A percentile compares a stretch with the other conserved stretches of the same genome.
phyloP scores from a whole-genome alignment of 2,113 vertebrate genomes.

The Pongo abelii region DNA sequence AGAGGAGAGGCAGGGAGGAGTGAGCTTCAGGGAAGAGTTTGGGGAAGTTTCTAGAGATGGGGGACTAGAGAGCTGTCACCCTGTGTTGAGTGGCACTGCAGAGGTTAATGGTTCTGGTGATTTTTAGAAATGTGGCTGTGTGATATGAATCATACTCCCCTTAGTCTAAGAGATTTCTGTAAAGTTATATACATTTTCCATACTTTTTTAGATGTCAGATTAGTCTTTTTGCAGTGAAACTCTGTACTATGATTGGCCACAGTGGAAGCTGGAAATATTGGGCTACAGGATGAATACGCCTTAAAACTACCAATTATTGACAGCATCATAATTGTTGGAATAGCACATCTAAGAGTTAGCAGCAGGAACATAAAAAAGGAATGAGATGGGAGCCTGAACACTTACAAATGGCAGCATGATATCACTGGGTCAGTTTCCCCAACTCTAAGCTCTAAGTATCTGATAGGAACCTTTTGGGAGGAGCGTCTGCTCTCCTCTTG shows the following conservation, averaged over 20 bases:
- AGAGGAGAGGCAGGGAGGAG: neutral
- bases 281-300: neutral
- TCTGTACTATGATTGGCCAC: neutral
- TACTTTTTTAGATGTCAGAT: neutral
- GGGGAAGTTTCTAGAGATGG: neutral
- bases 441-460: neutral
- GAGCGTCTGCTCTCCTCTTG: neutral
- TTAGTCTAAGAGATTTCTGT: neutral
- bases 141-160: conserved; percentile 1
- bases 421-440: neutral
- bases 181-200: neutral
- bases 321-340: neutral
- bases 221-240: neutral
- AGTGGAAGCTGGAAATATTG: neutral
- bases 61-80: neutral
- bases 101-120: neutral
- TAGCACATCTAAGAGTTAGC: neutral
- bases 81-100: neutral
- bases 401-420: neutral
- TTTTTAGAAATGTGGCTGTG: conserved; percentile 47
- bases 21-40: neutral
- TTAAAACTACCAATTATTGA: neutral
- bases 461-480: neutral
- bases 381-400: neutral
- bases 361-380: neutral